Conservation (phyloP, 2,113 vertebrate genomes). For the Catharus fuscescens region DNA sequence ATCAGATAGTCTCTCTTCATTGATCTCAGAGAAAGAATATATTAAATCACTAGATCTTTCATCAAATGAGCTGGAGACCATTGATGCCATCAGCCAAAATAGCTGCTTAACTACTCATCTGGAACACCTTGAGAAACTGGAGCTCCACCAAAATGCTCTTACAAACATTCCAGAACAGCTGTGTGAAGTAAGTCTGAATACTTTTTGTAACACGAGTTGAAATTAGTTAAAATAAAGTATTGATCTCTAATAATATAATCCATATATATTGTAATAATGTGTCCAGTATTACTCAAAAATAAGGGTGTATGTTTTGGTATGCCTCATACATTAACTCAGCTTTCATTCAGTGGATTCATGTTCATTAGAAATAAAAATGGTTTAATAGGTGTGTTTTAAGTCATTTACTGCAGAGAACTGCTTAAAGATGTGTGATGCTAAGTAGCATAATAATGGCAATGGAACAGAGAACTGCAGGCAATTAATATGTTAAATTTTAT, state of each 20-base stretch:
- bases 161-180: constrained; percentile 82
- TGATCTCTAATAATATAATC: background rate
- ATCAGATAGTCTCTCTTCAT: constrained; percentile 77
- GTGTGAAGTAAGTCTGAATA: constrained; percentile 81
- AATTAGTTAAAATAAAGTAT: background rate
- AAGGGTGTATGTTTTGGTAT: background rate
- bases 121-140: constrained; percentile 85
- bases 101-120: constrained; percentile 79
- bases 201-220: background rate
- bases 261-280: background rate
- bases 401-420: background rate
- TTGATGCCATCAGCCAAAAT: constrained; percentile 83
- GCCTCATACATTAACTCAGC: background rate
- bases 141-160: constrained; percentile 91
- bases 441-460: background rate
- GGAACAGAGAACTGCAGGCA: background rate
- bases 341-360: background rate
- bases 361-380: background rate
- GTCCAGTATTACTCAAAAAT: background rate
- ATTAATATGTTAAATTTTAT: background rate
- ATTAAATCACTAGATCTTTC: constrained; percentile 92
- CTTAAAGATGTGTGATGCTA: background rate
- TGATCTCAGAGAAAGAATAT: constrained; percentile 81
- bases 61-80: constrained; percentile 88
- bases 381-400: background rate